phyloP scores from a whole-genome alignment of 2,113 vertebrate genomes.

The Corynorhinus townsendii region DNA sequence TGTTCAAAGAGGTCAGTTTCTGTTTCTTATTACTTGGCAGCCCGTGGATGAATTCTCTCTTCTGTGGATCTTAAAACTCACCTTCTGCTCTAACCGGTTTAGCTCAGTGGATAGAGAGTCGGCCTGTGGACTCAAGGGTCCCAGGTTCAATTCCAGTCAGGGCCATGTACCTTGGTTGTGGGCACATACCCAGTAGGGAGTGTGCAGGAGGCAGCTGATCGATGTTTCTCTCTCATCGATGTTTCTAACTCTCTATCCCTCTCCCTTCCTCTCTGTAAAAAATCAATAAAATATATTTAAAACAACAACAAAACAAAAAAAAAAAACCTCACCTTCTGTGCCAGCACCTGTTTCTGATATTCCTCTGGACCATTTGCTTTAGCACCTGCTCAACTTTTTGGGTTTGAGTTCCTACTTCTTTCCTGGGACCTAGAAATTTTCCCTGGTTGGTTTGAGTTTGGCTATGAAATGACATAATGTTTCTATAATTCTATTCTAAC shows the following conservation, averaged over 20 bases:
- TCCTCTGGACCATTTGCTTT: background rate
- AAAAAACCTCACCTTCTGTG: background rate
- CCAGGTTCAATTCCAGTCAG: too few species aligned
- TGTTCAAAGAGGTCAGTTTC: background rate
- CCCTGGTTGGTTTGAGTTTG: background rate
- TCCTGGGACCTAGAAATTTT: background rate
- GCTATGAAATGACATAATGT: background rate
- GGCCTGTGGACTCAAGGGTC: too few species aligned
- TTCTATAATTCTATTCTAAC: background rate
- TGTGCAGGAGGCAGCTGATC: too few species aligned
- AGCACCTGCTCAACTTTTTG: background rate
- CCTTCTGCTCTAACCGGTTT: background rate
- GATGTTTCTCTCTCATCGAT: too few species aligned
- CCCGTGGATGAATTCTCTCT: background rate
- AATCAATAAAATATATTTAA: too few species aligned
- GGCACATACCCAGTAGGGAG: too few species aligned
- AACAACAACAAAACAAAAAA: background rate
- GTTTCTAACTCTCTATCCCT: too few species aligned
- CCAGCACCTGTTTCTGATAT: background rate
- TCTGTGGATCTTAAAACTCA: background rate
- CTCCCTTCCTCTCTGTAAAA: too few species aligned
- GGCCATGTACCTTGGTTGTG: too few species aligned
- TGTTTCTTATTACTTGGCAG: background rate
- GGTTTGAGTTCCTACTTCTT: slow-evolving; percentile 26
- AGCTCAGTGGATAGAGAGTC: too few species aligned